A percentile compares a stretch with the other conserved stretches of the same genome.
Conservation (phyloP, 1,140 invertebrate species). For the Aricia agestis region DNA sequence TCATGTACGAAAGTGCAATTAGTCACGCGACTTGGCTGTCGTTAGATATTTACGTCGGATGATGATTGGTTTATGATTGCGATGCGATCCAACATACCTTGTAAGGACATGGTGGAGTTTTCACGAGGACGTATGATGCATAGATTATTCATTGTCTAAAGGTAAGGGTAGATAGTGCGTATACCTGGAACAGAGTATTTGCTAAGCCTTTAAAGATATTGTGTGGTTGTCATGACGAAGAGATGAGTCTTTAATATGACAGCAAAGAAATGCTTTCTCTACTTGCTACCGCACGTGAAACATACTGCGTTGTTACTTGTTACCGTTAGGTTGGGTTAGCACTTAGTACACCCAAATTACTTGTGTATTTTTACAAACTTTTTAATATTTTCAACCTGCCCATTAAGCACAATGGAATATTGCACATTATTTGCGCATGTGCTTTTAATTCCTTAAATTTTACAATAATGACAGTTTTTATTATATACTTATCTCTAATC, state of each 20-base stretch:
- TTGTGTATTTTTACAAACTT: too few species aligned
- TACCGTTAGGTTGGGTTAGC: too few species aligned
- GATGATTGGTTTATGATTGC: conserved; percentile 13
- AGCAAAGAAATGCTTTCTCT: too few species aligned
- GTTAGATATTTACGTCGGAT: conserved; percentile 10
- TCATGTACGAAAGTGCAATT: conserved; percentile 47
- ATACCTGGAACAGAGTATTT: neutral
- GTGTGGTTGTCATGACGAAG: neutral
- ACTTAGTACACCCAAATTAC: too few species aligned
- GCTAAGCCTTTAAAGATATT: neutral
- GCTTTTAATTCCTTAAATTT: too few species aligned
- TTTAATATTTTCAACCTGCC: too few species aligned
- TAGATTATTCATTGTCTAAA: neutral
- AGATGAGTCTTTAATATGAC: neutral
- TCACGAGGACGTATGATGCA: conserved; percentile 1
- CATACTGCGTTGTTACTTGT: too few species aligned
- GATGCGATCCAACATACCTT: conserved; percentile 6
- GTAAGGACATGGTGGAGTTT: neutral
- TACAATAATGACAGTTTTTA: too few species aligned
- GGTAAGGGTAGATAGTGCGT: neutral
- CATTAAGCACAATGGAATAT: too few species aligned
- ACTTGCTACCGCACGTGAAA: too few species aligned
- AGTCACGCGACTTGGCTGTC: conserved; percentile 36
- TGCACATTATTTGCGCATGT: too few species aligned
- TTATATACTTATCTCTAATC: too few species aligned